Conservation (phyloP, 2,888 invertebrate species). For the Drosophila borealis region DNA sequence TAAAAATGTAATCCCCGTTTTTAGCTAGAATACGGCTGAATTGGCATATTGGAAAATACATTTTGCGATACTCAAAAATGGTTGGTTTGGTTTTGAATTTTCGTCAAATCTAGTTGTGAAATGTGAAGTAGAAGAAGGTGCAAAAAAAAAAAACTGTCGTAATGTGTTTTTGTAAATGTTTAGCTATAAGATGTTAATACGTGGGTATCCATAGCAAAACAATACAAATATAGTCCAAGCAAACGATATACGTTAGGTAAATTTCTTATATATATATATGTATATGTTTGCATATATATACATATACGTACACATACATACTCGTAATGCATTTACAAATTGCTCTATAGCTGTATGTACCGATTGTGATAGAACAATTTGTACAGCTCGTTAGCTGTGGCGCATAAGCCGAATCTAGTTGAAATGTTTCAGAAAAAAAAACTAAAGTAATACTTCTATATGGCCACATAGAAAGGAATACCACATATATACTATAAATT, state of each 20-base stretch:
- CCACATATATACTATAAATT: not conserved
- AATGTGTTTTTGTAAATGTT: conserved; percentile 50
- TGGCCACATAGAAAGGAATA: conserved; percentile 8
- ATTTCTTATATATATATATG: conserved; percentile 18
- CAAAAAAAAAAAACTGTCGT: not conserved
- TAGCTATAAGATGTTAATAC: conserved; percentile 56
- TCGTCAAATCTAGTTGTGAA: conserved; percentile 29
- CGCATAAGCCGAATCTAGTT: conserved; percentile 2
- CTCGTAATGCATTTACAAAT: conserved; percentile 41
- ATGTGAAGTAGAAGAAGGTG: not conserved
- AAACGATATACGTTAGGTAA: conserved; percentile 16
- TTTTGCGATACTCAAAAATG: conserved; percentile 67
- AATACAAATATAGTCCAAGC: no score
- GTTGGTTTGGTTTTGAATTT: conserved; percentile 81
- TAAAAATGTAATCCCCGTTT: no score
- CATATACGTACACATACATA: conserved; percentile 10
- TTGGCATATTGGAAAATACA: conserved; percentile 13
- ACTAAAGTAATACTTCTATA: not conserved
- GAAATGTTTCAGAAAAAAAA: not conserved
- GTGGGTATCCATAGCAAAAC: not conserved
- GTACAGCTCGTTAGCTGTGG: conserved; percentile 37
- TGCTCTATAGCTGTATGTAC: conserved; percentile 39
- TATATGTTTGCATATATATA: not conserved
- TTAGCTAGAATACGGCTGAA: no score
- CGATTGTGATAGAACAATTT: conserved; percentile 61